Evolutionary conservation across 2,797 vertebrate genomes (phyloP).

Genomic region (Hirundo rustica): DNA sequence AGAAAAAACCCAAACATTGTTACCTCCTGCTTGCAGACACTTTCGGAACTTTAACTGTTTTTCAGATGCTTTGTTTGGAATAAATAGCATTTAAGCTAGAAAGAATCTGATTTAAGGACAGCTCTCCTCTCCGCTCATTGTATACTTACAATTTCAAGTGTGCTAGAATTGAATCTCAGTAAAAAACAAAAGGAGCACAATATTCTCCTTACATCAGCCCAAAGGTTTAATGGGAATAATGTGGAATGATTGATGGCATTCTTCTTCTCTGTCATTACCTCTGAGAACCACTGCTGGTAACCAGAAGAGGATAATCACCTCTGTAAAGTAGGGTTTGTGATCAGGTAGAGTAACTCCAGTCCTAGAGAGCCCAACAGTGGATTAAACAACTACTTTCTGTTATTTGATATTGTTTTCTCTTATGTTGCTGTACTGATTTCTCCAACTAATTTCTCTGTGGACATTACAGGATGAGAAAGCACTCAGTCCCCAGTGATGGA

Average conservation of each 20-base stretch:
- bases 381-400: neutral
- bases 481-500: neutral
- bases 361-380: neutral
- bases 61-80: constrained; percentile 1
- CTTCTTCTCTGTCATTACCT: neutral
- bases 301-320: neutral
- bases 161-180: constrained; percentile 36
- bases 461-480: neutral
- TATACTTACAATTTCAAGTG: constrained; percentile 35
- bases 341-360: neutral
- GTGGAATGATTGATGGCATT: constrained; percentile 21
- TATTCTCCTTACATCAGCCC: constrained; percentile 9
- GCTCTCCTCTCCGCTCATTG: neutral
- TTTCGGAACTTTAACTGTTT: neutral
- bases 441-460: neutral
- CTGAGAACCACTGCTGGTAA: neutral
- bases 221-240: neutral
- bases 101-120: constrained; percentile 30
- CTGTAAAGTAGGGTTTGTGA: neutral
- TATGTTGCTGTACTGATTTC: neutral
- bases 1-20: neutral
- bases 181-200: constrained; percentile 19
- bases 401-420: neutral
- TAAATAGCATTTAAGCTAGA: constrained; percentile 39
- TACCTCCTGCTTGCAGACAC: neutral